Percentiles rank a stretch among this genome's conserved stretches.
Evolutionary conservation across 2,113 vertebrate genomes (phyloP).

Genomic region (Varanus komodoensis): DNA sequence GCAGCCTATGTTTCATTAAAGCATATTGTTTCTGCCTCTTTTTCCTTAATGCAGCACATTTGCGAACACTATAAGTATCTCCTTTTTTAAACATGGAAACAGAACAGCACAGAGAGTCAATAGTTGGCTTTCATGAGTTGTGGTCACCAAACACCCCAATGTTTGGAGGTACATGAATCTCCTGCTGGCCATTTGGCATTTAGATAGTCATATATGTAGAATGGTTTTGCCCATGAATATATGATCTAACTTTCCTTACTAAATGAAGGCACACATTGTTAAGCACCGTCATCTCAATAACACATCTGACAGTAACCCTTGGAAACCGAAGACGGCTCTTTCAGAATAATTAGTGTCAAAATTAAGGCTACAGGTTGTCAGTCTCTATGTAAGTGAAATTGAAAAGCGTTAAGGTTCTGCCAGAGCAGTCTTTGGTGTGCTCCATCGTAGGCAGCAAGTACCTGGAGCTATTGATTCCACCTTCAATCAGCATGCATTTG

Average conservation of each 20-base stretch:
- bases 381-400: not conserved
- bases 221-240: not conserved
- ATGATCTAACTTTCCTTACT: slow-evolving; percentile 16
- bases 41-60: not conserved
- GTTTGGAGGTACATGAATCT: slow-evolving; percentile 72
- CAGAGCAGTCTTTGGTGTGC: not conserved
- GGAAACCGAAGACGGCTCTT: slow-evolving; percentile 49
- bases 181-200: slow-evolving; percentile 21
- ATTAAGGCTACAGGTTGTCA: not conserved
- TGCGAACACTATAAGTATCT: not conserved
- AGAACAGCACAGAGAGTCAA: not conserved
- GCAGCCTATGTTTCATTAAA: not conserved
- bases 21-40: not conserved
- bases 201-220: accelerated
- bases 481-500: not conserved
- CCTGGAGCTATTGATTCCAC: not conserved
- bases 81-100: accelerated
- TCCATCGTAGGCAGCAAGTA: not conserved
- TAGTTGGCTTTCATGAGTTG: not conserved
- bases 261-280: slow-evolving; percentile 26
- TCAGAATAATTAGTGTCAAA: not conserved
- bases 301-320: slow-evolving; percentile 8
- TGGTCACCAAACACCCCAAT: slow-evolving; percentile 33
- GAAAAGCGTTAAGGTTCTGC: not conserved
- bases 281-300: slow-evolving; percentile 16